Conservation (phyloP, 1,140 invertebrate species). For the Bombus ignitus region DNA sequence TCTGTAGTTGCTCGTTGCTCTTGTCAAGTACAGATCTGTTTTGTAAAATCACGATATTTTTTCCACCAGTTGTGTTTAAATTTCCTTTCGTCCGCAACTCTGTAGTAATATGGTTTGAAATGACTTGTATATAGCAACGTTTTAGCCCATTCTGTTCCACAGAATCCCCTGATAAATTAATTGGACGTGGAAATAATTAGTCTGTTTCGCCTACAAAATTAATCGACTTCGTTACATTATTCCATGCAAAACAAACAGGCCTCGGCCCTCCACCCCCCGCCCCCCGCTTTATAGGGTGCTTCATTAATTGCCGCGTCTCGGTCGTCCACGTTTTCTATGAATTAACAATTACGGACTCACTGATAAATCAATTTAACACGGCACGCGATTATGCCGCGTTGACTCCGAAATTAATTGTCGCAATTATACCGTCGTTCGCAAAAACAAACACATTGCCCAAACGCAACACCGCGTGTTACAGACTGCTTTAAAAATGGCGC, state of each 20-base stretch:
- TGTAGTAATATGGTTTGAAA: background rate
- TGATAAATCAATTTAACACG: constrained; percentile 6
- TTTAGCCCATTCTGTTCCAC: background rate
- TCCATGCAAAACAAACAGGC: background rate
- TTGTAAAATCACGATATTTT: too few relatives aligned
- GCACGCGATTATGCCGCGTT: background rate
- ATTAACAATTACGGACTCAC: constrained; percentile 5
- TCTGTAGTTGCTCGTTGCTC: too few relatives aligned
- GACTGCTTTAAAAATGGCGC: background rate
- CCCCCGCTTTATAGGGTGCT: background rate
- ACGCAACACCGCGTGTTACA: background rate
- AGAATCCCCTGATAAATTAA: background rate
- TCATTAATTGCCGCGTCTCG: constrained; percentile 9
- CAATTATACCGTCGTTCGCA: background rate
- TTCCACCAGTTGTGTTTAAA: too few relatives aligned
- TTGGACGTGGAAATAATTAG: constrained; percentile 16
- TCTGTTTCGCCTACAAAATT: background rate
- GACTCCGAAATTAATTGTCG: constrained; percentile 14
- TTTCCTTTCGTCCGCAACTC: too few relatives aligned
- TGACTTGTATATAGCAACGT: background rate
- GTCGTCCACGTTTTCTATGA: constrained; percentile 14
- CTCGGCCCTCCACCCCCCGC: accelerated
- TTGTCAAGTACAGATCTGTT: too few relatives aligned
- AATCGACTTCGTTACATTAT: constrained; percentile 13
- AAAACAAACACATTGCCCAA: background rate